Evolutionary conservation across 1,140 invertebrate genomes (phyloP).

Genomic region (Limonius californicus): DNA sequence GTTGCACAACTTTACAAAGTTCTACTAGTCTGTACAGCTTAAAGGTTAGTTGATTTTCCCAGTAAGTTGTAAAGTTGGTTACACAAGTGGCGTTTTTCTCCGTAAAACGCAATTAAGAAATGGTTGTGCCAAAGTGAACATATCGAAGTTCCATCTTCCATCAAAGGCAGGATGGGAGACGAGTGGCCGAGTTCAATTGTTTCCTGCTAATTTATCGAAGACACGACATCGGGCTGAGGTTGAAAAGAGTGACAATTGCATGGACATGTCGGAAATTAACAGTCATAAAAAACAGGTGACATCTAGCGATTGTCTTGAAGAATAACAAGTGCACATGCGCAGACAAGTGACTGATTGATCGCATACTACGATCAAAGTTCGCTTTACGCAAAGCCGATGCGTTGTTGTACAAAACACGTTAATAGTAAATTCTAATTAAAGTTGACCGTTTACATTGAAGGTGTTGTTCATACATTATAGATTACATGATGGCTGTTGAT

Average conservation of each 20-base stretch:
- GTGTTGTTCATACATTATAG: constrained; percentile 44
- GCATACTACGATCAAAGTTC: constrained; percentile 13
- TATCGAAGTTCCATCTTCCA: too few species aligned
- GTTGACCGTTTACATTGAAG: constrained; percentile 40
- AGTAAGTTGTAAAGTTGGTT: too few species aligned
- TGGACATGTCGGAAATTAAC: constrained; percentile 39
- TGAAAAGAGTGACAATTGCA: constrained; percentile 37
- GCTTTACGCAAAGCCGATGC: constrained; percentile 27
- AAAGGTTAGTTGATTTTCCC: too few species aligned
- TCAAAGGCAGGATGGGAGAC: background rate
- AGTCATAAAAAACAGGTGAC: constrained; percentile 41
- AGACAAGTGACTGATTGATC: constrained; percentile 38
- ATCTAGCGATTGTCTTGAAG: constrained; percentile 36
- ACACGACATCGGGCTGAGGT: constrained; percentile 26
- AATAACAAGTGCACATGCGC: constrained; percentile 26
- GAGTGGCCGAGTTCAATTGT: constrained; percentile 6
- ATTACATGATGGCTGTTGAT: constrained; percentile 33
- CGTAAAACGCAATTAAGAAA: too few species aligned
- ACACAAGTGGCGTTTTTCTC: too few species aligned
- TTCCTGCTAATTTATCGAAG: constrained; percentile 31
- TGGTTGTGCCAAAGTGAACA: too few species aligned
- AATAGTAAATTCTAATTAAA: constrained; percentile 46
- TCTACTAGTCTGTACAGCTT: too few species aligned
- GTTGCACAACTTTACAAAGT: too few species aligned
- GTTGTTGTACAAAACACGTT: constrained; percentile 40